phyloP scores from a whole-genome alignment of 2,797 vertebrate species.

The Tympanoctomys barrerae region DNA sequence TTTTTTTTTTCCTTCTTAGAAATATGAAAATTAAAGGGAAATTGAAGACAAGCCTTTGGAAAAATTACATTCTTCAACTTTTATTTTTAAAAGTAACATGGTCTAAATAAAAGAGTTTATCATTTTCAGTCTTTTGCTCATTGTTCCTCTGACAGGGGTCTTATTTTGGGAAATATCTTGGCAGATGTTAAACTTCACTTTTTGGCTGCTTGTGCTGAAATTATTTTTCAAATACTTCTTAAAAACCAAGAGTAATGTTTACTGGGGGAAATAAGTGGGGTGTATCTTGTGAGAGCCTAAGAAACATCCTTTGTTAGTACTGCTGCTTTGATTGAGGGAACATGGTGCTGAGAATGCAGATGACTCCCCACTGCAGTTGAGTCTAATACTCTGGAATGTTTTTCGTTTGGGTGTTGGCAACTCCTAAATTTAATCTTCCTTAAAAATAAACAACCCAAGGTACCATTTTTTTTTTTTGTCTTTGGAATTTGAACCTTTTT shows the following conservation, averaged over 20 bases:
- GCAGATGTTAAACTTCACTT: constrained; percentile 72
- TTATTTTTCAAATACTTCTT: constrained; percentile 58
- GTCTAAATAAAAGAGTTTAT: constrained; percentile 76
- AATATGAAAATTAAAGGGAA: constrained; percentile 80
- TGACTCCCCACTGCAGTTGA: constrained; percentile 74
- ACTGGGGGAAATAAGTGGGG: constrained; percentile 54
- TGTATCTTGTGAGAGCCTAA: constrained; percentile 64
- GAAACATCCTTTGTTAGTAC: constrained; percentile 76
- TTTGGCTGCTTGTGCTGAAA: constrained; percentile 65
- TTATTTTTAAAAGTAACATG: constrained; percentile 72
- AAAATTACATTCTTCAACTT: constrained; percentile 70
- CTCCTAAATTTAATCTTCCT: constrained; percentile 85
- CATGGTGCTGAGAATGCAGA: constrained; percentile 76
- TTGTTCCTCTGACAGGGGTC: constrained; percentile 71
- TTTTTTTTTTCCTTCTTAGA: constrained; percentile 79
- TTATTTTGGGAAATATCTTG: constrained; percentile 77
- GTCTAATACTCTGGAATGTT: constrained; percentile 84
- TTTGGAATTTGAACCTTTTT: constrained; percentile 82
- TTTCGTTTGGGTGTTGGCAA: constrained; percentile 84
- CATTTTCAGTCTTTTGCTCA: constrained; percentile 60
- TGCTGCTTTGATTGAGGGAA: constrained; percentile 50
- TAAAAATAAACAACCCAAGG: constrained; percentile 82
- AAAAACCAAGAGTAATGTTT: constrained; percentile 48
- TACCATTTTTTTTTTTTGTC: constrained; percentile 76
- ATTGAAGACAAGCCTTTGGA: constrained; percentile 75